Conservation (phyloP, 2,113 vertebrate species). For the Solenodon paradoxus region DNA sequence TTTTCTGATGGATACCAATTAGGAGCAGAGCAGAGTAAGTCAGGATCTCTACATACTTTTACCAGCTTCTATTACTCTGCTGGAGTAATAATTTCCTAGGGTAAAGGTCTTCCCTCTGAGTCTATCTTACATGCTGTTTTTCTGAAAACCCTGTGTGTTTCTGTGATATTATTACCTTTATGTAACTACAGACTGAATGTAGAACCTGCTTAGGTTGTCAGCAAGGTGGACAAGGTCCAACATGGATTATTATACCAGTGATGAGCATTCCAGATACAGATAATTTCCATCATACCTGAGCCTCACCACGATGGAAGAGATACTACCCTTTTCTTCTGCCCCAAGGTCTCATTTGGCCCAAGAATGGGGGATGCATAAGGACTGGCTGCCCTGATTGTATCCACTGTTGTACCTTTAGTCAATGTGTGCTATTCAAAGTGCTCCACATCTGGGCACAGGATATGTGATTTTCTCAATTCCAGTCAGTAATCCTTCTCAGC, state of each 20-base stretch:
- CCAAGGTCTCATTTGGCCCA: not conserved
- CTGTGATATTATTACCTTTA: not conserved
- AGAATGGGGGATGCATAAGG: not conserved
- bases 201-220: not conserved
- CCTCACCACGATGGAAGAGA: not conserved
- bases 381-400: not conserved
- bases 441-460: not conserved
- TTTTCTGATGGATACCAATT: not conserved
- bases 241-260: not conserved
- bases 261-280: not conserved
- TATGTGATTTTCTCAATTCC: not conserved
- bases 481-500: not conserved
- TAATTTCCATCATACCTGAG: not conserved
- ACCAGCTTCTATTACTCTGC: not conserved
- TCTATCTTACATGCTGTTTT: not conserved
- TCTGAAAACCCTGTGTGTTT: not conserved
- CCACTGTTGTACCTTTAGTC: not conserved
- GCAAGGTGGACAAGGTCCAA: not conserved
- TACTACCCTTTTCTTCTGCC: not conserved
- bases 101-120: not conserved
- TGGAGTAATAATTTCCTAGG: not conserved
- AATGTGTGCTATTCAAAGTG: not conserved
- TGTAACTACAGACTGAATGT: not conserved
- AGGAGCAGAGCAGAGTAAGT: not conserved
- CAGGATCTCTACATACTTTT: not conserved